Evolutionary conservation across 92 coral and sea anemone genomes (phyloP).

Genomic region (Porites divaricata): DNA sequence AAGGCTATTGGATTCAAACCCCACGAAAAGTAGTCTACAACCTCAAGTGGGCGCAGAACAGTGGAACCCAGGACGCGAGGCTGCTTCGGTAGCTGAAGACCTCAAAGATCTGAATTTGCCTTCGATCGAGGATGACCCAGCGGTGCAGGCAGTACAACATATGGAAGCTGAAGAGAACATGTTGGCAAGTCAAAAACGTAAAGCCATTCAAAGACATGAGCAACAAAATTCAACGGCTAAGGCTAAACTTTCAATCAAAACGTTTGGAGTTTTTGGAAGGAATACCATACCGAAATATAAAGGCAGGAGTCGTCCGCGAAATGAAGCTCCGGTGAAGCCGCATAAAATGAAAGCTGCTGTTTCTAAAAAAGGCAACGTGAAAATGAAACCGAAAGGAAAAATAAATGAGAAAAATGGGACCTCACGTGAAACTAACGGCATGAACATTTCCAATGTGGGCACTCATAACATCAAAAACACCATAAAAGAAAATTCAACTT

Average conservation of each 20-base stretch:
- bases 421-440: neutral
- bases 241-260: neutral
- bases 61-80: constrained; percentile 23
- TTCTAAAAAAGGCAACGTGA: neutral
- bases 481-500: neutral
- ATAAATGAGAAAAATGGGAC: constrained; percentile 20
- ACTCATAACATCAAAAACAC: neutral
- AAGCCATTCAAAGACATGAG: constrained; percentile 69
- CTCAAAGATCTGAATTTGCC: constrained; percentile 45
- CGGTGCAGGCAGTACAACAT: constrained; percentile 71
- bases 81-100: neutral
- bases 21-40: constrained; percentile 29
- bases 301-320: constrained; percentile 7
- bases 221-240: neutral
- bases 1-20: constrained; percentile 15
- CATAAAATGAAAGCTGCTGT: neutral
- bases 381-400: neutral
- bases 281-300: constrained; percentile 33
- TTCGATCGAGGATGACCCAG: constrained; percentile 70
- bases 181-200: constrained; percentile 58
- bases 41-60: constrained; percentile 17
- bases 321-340: neutral
- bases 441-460: neutral
- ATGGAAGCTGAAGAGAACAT: constrained; percentile 65
- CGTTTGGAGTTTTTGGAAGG: constrained; percentile 14